Conservation (phyloP, 2,113 vertebrate species). For the Heterotilapia buettikoferi region DNA sequence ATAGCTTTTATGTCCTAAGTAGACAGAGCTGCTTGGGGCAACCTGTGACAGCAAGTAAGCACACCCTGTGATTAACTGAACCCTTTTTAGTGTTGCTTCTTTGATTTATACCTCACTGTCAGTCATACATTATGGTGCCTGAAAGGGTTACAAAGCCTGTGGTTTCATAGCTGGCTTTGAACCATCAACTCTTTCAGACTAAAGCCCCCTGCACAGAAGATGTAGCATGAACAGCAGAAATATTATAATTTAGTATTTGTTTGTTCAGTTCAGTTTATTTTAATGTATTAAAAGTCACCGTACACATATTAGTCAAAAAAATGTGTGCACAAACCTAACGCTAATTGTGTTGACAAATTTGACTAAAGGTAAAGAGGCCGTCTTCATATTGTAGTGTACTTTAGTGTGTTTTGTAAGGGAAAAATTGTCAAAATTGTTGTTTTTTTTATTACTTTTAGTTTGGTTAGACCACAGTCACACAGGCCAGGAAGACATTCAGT, state of each 20-base stretch:
- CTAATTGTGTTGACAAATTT: not conserved
- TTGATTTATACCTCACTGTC: slow-evolving; percentile 41
- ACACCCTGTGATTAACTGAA: slow-evolving; percentile 50
- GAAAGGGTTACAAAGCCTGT: slow-evolving; percentile 18
- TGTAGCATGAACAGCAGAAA: not conserved
- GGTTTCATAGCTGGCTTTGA: not conserved
- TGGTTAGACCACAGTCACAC: not conserved
- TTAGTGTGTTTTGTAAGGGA: not conserved
- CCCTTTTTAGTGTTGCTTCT: slow-evolving; percentile 27
- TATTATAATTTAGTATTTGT: not conserved
- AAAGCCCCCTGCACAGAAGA: not conserved
- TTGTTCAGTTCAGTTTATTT: not conserved
- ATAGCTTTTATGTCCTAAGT: slow-evolving; percentile 38
- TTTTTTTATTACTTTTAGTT: not conserved
- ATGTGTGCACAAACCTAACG: not conserved
- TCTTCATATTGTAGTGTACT: not conserved
- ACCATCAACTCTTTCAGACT: not conserved
- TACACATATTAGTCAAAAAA: not conserved
- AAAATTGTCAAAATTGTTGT: not conserved
- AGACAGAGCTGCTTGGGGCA: slow-evolving; percentile 29
- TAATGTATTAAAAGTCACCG: not conserved
- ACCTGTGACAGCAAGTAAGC: slow-evolving; percentile 17
- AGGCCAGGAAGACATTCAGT: not conserved
- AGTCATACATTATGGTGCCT: not conserved
- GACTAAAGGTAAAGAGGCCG: not conserved